Conservation (phyloP, 30 jellyfish, hydroid and myxozoan species). For the Aurelia coerulea region DNA sequence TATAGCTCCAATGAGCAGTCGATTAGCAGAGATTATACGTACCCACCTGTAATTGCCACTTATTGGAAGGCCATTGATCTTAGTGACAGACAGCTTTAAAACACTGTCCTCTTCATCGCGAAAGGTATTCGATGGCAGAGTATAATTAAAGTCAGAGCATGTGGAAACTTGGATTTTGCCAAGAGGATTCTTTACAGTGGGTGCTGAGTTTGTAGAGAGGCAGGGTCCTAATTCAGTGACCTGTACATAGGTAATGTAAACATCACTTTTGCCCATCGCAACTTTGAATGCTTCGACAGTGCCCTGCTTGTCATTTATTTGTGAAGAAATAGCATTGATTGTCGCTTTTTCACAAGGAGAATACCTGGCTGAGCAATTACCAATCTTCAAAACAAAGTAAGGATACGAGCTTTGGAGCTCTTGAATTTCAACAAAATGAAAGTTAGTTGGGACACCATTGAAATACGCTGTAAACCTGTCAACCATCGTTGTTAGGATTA, state of each 20-base stretch:
- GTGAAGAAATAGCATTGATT: constrained; percentile 5
- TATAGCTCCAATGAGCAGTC: constrained; percentile 38
- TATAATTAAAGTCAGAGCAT: constrained; percentile 71
- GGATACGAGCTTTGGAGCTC: constrained; percentile 37
- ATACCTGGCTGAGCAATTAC: constrained; percentile 65
- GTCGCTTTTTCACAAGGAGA: constrained; percentile 73
- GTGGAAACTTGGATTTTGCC: constrained; percentile 57
- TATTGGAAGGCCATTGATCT: constrained; percentile 70
- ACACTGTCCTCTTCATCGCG: constrained; percentile 83
- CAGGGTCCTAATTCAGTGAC: constrained; percentile 78
- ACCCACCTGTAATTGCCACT: constrained; percentile 82
- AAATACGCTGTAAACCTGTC: constrained; percentile 52
- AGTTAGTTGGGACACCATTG: constrained; percentile 34
- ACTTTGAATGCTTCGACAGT: constrained; percentile 37
- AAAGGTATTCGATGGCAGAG: constrained; percentile 63
- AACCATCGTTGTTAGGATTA: constrained; percentile 19
- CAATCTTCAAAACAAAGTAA: constrained; percentile 48
- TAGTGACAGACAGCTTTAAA: constrained; percentile 48
- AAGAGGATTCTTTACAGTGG: constrained; percentile 44
- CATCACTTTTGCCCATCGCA: constrained; percentile 52
- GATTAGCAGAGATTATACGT: constrained; percentile 24
- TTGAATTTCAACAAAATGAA: constrained; percentile 40
- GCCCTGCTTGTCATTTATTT: constrained; percentile 27
- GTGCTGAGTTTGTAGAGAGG: constrained; percentile 60
- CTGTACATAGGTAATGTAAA: constrained; percentile 48